Base-by-base conservation (phyloP, 2,797 vertebrate genomes). In the Sebastes glaucus region DNA sequence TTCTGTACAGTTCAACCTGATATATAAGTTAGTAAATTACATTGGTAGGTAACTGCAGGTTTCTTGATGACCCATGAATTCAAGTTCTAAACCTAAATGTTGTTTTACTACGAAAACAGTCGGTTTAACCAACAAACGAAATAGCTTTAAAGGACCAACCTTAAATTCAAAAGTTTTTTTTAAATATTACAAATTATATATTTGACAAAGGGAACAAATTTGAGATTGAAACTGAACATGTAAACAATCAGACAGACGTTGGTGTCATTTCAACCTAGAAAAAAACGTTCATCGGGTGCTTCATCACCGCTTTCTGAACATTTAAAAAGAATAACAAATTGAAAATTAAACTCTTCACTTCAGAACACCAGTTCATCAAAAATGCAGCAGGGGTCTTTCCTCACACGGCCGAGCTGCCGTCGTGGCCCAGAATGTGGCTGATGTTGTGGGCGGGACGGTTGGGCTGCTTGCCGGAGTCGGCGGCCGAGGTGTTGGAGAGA, bases 371-470 rank as follows among this genome's bases (percentile, higher is more conserved):
- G 61, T 62, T 68, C 18, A 52, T 64, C 13, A 35, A 8, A 56
- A 56, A 65, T 30, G 70, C 72, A 77, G 77, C 90, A 93, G 68
- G 66, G 30, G 11, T 18, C 27, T 65, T 11, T 49, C 9, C 18
- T 93, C 83, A 99, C 57, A 99, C 97, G 30, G 99, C 97, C 1
- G 99, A 99, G 92, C 97, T 99, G 93, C 98, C 99, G 83, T 99
- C 98, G 0, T 99, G 99, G 83, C 99, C 99, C 83, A 99, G 94
- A 80, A 99, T 99, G 96, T 99, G 99, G 96, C 99, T 99, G 96
- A 99, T 99, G 93, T 99, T 99, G 94, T 99, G 99, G 76, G 99
- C 99, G 11, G 98, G 98, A 33, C 99, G 97, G 87, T 98, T 99
- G 65, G 98, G 96, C 93, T 99, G 98, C 88, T 99, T 99, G 86